Evolutionary conservation across 2,888 invertebrate species (phyloP), one percentile per base, ranked within the genome.

Genomic region (Salticus scenicus): DNA sequence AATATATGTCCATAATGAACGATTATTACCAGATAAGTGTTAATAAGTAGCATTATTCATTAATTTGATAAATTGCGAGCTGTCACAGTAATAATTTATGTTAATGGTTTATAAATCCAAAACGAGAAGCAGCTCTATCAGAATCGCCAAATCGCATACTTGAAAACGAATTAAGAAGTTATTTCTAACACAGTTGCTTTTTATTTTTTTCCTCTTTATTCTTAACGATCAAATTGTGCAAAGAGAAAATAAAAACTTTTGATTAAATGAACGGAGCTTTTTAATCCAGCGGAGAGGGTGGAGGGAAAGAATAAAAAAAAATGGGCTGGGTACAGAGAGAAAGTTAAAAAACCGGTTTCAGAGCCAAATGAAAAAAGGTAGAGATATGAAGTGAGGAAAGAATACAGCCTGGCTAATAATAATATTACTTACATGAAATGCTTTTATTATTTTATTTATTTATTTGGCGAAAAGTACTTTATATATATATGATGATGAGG

Each of bases 11-110:
- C 42, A 47, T 47, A 47, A 47, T 47, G 42, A 47, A 47, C 10
- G 42, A 47, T 47, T 47, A 47, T 47, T 47, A 37, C 10, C 42
- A 47, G 42, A 47, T 47, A 47, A 47, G 42, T 47, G 42, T 47
- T 47, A 47, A 47, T 47, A 5, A 47, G 42, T 47, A 47, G 17
- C 42, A 17, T 47, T 17, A 47, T 17, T 47, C 42, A 47, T 47
- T 47, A 17, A 47, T 12, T 12, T 47, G 42, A 47, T 47, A 47
- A 47, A 47, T 47, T 17, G 42, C 10, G 42, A 47, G 42, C 42
- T 47, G 42, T 47, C 42, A 14, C 1, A 2, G 42, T 47, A 47
- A 47, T 47, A 47, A 47, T 47, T 47, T 47, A 47, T 47, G 42
- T 14, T 47, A 47, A 47, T 47, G 10, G 42, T 17, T 47, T 14